These are phyloP conservation scores for Pteronotus mesoamericanus DNA, from an alignment of 2,797 vertebrate species.

Conservation along the genomic window DNA sequence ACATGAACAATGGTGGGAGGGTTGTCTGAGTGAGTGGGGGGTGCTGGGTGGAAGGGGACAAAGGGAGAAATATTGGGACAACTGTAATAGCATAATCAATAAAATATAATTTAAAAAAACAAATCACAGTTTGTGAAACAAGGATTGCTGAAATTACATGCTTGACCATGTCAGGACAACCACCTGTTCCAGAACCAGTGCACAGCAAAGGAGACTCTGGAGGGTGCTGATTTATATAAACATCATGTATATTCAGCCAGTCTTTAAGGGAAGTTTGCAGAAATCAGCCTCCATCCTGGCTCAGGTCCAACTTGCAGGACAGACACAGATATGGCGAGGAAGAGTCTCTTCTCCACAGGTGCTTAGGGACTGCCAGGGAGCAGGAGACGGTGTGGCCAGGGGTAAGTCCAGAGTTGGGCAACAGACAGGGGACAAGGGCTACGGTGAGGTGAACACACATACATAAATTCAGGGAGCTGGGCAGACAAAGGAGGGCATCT, in stretches of 20 bases:
- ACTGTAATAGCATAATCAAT: too few relatives aligned
- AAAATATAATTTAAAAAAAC: too few relatives aligned
- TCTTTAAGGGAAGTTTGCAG: neutral
- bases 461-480: too few relatives aligned
- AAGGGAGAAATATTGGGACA: too few relatives aligned
- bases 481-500: neutral
- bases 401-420: neutral
- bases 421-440: neutral
- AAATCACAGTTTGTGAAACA: too few relatives aligned
- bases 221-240: neutral
- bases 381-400: neutral
- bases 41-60: too few relatives aligned
- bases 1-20: too few relatives aligned
- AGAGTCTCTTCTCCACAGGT: neutral
- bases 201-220: neutral
- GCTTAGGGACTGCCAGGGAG: neutral
- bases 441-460: neutral
- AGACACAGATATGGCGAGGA: neutral
- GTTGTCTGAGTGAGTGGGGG: too few relatives aligned
- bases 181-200: neutral
- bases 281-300: neutral
- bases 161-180: neutral
- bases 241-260: neutral
- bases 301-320: neutral
- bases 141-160: neutral